Percentiles rank a stretch among this genome's conserved stretches.
Evolutionary conservation across 2,797 vertebrate species (phyloP).

Genomic region (Acomys russatus): DNA sequence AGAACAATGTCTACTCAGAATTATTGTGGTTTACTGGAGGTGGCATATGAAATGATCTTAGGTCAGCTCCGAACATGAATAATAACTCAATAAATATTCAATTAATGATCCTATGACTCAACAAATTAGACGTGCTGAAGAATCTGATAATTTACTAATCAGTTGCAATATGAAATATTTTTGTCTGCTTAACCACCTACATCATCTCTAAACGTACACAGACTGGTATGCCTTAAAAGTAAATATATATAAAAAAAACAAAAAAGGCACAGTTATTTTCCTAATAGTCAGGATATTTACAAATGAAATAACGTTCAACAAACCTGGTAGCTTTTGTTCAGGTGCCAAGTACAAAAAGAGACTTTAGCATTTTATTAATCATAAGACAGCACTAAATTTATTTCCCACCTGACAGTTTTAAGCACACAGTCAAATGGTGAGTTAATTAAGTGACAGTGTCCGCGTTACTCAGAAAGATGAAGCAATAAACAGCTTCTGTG

Average conservation of each 20-base stretch:
- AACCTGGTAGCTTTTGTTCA: conserved; percentile 73
- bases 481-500: conserved; percentile 76
- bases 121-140: conserved; percentile 9
- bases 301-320: conserved; percentile 74
- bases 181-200: conserved; percentile 16
- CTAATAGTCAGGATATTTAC: conserved; percentile 42
- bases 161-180: conserved; percentile 51
- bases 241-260: conserved; percentile 60
- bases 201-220: not conserved
- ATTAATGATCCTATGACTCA: conserved; percentile 44
- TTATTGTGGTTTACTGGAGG: not conserved
- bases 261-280: conserved; percentile 33
- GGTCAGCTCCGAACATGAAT: not conserved
- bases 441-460: conserved; percentile 82
- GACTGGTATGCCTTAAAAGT: conserved; percentile 26
- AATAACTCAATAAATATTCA: conserved; percentile 43
- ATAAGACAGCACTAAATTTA: conserved; percentile 80
- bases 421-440: conserved; percentile 78
- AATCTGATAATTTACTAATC: not conserved
- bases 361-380: conserved; percentile 82
- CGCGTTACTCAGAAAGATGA: conserved; percentile 75
- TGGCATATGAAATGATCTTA: conserved; percentile 22
- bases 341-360: conserved; percentile 69
- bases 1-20: not conserved
- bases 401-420: conserved; percentile 78